Percentiles rank a stretch among this genome's conserved stretches.
phyloP scores from a whole-genome alignment of 2,797 vertebrate species.

The Perodicticus potto region DNA sequence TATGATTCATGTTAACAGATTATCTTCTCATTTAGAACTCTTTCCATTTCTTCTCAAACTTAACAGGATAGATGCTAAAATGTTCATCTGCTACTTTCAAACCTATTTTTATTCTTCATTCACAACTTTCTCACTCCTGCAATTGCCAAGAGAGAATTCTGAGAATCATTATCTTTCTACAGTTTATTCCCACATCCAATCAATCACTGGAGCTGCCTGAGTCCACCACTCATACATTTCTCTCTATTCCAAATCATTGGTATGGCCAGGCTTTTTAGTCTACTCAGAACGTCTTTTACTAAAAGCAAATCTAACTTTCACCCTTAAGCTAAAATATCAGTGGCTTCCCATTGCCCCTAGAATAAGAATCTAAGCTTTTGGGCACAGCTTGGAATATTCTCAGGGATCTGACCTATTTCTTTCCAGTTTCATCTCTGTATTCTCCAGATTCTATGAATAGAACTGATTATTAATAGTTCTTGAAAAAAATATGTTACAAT shows the following conservation, averaged over 20 bases:
- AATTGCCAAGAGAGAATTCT: not conserved
- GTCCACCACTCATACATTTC: not conserved
- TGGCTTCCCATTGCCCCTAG: not conserved
- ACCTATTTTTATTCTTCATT: not conserved
- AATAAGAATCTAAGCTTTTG: not conserved
- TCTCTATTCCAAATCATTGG: not conserved
- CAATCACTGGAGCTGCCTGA: not conserved
- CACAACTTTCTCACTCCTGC: not conserved
- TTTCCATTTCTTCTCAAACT: not conserved
- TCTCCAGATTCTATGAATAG: not conserved
- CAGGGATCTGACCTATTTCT: not conserved
- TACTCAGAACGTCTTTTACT: not conserved
- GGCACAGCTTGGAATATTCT: not conserved
- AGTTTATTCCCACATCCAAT: not conserved
- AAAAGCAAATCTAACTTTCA: conserved; percentile 2
- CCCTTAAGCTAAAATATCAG: not conserved
- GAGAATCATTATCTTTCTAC: not conserved
- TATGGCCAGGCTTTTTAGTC: not conserved
- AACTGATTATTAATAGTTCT: not conserved
- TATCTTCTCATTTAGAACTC: not conserved
- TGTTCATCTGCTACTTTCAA: not conserved
- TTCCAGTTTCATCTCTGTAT: not conserved
- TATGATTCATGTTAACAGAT: not conserved
- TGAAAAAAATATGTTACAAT: not conserved
- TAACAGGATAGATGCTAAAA: not conserved